Conservation (phyloP, 2,113 vertebrate genomes). For the Platycercus adscitus region DNA sequence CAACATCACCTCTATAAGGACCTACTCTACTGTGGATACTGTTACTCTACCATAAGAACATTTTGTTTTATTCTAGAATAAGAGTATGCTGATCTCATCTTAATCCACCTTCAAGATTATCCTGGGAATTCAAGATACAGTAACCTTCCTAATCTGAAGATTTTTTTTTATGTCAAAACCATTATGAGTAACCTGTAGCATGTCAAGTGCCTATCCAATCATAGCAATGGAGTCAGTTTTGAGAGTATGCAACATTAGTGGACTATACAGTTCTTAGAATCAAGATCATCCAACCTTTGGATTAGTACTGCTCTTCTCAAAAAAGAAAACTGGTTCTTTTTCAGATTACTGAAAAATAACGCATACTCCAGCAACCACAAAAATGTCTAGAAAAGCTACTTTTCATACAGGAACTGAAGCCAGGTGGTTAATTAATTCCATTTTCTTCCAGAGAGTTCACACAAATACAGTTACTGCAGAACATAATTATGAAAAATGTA, state of each 20-base stretch:
- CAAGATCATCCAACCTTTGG: neutral
- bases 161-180: neutral
- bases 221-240: neutral
- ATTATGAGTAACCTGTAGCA: neutral
- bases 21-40: neutral
- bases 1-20: neutral
- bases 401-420: constrained; percentile 48
- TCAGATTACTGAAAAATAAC: constrained; percentile 25
- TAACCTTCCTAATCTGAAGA: neutral
- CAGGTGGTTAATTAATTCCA: constrained; percentile 77
- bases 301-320: neutral
- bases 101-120: neutral
- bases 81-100: neutral
- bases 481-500: constrained; percentile 71
- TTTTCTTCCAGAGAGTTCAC: constrained; percentile 67
- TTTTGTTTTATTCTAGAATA: neutral
- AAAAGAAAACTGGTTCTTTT: neutral
- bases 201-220: neutral
- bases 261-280: neutral
- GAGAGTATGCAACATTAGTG: neutral
- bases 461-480: constrained; percentile 67
- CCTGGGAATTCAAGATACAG: neutral
- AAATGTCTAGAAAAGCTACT: constrained; percentile 24
- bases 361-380: neutral
- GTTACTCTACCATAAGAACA: neutral